phyloP scores from a whole-genome alignment of 2,797 vertebrate genomes.

The Schizopygopsis pylzovi region DNA sequence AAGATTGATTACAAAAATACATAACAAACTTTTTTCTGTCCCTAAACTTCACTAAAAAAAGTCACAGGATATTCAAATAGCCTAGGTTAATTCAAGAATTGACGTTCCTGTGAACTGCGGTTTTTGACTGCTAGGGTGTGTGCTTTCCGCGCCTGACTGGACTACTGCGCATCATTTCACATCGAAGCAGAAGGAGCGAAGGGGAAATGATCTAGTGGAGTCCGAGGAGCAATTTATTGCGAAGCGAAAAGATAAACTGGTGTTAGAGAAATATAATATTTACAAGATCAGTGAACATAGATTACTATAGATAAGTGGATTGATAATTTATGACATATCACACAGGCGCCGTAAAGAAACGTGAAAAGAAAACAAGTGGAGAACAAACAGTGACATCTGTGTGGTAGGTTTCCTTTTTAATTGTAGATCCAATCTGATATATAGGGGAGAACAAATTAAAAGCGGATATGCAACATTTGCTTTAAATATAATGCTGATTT shows the following conservation, averaged over 20 bases:
- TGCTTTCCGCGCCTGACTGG: conserved; percentile 20
- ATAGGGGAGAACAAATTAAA: not conserved
- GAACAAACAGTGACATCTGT: conserved; percentile 20
- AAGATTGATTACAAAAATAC: not conserved
- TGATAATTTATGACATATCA: not conserved
- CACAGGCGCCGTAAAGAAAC: not conserved
- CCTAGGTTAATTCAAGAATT: not conserved
- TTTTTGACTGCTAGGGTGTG: conserved; percentile 24
- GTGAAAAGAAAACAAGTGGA: conserved; percentile 18
- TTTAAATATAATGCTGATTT: not conserved
- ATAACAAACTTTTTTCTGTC: not conserved
- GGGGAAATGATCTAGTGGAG: conserved; percentile 2
- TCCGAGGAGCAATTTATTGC: not conserved
- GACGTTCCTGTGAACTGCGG: conserved; percentile 19
- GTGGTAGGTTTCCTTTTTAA: conserved; percentile 25
- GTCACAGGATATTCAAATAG: not conserved
- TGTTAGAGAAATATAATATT: not conserved
- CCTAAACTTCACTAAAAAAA: not conserved
- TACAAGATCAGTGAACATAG: not conserved
- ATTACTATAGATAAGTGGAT: not conserved
- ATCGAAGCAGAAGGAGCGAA: not conserved
- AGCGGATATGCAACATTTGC: not conserved
- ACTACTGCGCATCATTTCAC: conserved; percentile 21
- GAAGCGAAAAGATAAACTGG: not conserved
- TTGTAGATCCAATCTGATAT: not conserved